Evolutionary conservation across 2,113 vertebrate genomes (phyloP), one percentile per base, ranked within the genome.

Genomic region (Pygoscelis antarcticus): DNA sequence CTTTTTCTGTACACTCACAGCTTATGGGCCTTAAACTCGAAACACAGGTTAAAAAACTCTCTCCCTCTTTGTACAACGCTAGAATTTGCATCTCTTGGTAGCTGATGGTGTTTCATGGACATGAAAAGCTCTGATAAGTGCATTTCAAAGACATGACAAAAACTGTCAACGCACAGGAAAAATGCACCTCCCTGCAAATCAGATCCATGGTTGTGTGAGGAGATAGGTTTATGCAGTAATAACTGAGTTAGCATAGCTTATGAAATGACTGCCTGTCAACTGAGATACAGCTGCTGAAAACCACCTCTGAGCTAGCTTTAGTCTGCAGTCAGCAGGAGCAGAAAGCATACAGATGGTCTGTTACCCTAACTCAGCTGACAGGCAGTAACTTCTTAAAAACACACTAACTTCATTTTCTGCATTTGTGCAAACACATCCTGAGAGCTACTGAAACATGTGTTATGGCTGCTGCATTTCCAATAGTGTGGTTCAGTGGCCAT

Each of bases 401-500:
- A 27, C 36, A 2, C 66, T 3, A 19, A n/a, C 58, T 72, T 40
- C 34, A 19, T 18, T 6, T 62, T 16, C 46, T 51, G 71, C 65
- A 8, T 9, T 55, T 9, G 30, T 18, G 81, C 87, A 77, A 55
- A 47, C 44, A 10, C 64, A 57, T 7, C 32, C n/a, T 3, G 27
- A 21, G 51, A 85, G 79, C 86, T 68, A 19, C 55, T 5, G 36
- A 20, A 34, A 42, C 57, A 10, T 1, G 0, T 2, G 5, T 9
- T 16, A 36, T 0, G 23, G 49, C 55, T 52, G 81, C 42, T 47
- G 36, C 12, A 10, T 3, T 42, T n/a, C 58, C 64, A 26, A 2
- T 1, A 9, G 62, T 0, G 27, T 2, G 58, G 54, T 36, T 76
- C 75, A 9, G 72, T 1, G 17, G 40, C n/a, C n/a, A 2, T 0